Percentiles rank a stretch among this genome's conserved stretches.
Conservation (phyloP, 1,140 invertebrate genomes). For the Drosophila novamexicana region DNA sequence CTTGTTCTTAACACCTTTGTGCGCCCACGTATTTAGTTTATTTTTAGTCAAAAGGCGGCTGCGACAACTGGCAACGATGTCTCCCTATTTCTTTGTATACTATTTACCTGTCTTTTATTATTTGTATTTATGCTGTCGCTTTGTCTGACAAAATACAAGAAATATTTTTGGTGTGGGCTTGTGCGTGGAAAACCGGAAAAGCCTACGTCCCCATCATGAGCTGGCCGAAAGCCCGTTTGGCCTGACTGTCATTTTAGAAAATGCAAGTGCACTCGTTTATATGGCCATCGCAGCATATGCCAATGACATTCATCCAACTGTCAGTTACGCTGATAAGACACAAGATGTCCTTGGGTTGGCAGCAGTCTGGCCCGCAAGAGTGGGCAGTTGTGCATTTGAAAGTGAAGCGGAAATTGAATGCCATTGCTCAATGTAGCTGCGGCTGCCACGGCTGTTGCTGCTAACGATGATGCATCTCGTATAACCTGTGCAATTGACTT, state of each 20-base stretch:
- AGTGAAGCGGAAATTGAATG: slow-evolving; percentile 45
- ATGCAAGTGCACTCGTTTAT: slow-evolving; percentile 64
- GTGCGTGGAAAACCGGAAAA: slow-evolving; percentile 76
- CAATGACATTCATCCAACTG: slow-evolving; percentile 69
- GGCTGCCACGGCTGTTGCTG: neutral
- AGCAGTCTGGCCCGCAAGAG: neutral
- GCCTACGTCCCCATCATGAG: slow-evolving; percentile 50
- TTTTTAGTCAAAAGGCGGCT: slow-evolving; percentile 61
- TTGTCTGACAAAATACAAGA: slow-evolving; percentile 42
- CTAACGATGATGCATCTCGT: neutral
- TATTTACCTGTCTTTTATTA: slow-evolving; percentile 7
- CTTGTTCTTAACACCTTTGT: slow-evolving; percentile 79
- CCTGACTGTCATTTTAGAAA: slow-evolving; percentile 49
- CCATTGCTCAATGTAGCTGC: slow-evolving; percentile 6
- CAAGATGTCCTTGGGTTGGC: slow-evolving; percentile 62
- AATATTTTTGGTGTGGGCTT: slow-evolving; percentile 39
- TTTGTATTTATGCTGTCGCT: slow-evolving; percentile 18
- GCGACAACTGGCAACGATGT: slow-evolving; percentile 26
- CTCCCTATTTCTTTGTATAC: slow-evolving; percentile 22
- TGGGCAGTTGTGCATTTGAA: slow-evolving; percentile 40
- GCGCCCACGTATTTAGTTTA: slow-evolving; percentile 72
- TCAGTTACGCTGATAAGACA: slow-evolving; percentile 56
- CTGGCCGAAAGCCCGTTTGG: slow-evolving; percentile 14
- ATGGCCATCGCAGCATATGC: slow-evolving; percentile 29
- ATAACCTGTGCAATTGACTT: neutral